Base-by-base conservation (phyloP, 2,113 vertebrate species). In the Tenebrosternarchus preto region DNA sequence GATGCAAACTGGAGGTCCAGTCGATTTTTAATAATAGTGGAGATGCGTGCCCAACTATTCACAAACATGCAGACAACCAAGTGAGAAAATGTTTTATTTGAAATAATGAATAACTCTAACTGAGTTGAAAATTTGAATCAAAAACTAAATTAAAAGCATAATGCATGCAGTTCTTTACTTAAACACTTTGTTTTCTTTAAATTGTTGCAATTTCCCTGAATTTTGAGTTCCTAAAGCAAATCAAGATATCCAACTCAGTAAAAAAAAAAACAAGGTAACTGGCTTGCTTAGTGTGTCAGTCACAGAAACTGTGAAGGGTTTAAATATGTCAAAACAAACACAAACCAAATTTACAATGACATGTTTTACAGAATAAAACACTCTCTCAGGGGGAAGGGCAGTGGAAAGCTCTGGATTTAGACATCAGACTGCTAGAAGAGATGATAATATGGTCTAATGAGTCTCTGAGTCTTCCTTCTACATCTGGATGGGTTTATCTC, bases 11-110 rank as follows among this genome's bases (percentile, higher is more conserved):
- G 2, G 82, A 82, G 87, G 84, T 85, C 86, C 82, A 46, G 80
- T 72, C 85, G 78, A 87, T 86, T 88, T n/a, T 88, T 87, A 66
- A 73, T 57, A 76, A 82, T 80, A 78, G 43, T 50, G 43, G 69
- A 87, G 25, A 85, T 69, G 86, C 87, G 86, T 57, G 67, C 86
- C 80, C 80, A 84, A 55, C 68, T 73, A 78, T 76, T 46, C 36
- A 72, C 84, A 86, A 67, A 76, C 82, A 43, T 64, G 70, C 73
- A 73, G 1, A 50, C 9, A 12, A 43, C 39, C 39, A 43, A 43
- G 11, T 5, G 39, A 3, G 11, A 11, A 50, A 50, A 50, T 50
- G 43, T 50, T 50, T 15, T 50, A 50, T 12, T 50, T 50, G 2
- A 12, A 50, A 50, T 50, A 11, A 9, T 50, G 43, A 50, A 15